Evolutionary conservation across 1,140 invertebrate genomes (phyloP), one percentile per base, ranked within the genome.

Genomic region (Brachionus rubens): DNA sequence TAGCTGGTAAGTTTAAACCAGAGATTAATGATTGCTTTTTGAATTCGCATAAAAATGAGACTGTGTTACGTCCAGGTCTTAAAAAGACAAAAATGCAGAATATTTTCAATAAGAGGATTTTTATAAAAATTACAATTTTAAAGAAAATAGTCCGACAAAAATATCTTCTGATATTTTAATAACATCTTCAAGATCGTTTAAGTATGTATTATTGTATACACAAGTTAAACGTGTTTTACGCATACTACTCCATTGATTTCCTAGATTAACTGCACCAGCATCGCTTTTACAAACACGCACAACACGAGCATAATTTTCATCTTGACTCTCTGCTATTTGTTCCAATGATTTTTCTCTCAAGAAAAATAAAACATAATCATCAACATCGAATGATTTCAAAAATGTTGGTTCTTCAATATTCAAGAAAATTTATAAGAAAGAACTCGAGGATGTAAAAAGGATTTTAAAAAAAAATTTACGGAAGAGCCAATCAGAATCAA

Each of bases 311-410:
- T 80, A 81, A 14, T 81, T 79, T 24, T 79, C 80, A 19, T 94
- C 94, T 80, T 92, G 92, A 84, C 91, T 93, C 81, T 92, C 93
- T 78, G 92, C 90, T 82, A 40, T 26, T 56, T 91, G 91, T 84
- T 96, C 93, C 0, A 94, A 89, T 7, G 93, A 92, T 5, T 89
- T 88, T 84, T 96, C 94, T 62, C 92, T 88, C 80, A 95, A 93
- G 75, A 96, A 87, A 84, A 95, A 94, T 81, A 93, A 95, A 0
- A 94, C 90, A 83, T 91, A 91, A 62, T 89, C 87, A 28, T 91
- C 91, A 26, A 91, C 90, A 81, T 96, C 93, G 82, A 94, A 95
- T 62, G 91, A 93, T 1, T 90, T 91, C 65, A 95, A 91, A 82
- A 96, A 96, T 80, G 94, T 90, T 0, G 93, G 91, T 78, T 93